A percentile compares a stretch with the other conserved stretches of the same genome.
Conservation (phyloP, 2,888 invertebrate species). For the Seira ritae region DNA sequence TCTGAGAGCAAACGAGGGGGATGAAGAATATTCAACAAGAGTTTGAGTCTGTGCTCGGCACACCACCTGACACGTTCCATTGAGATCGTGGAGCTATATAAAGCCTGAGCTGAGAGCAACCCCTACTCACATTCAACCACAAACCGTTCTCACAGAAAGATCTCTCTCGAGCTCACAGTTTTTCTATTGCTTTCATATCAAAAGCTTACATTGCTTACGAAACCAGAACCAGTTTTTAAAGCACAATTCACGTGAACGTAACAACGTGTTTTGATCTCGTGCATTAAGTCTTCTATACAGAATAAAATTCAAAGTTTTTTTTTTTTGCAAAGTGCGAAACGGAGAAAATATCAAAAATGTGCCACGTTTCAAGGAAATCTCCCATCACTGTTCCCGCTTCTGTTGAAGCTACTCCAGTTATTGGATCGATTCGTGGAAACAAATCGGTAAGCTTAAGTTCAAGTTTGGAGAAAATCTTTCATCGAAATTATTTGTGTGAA, state of each 20-base stretch:
- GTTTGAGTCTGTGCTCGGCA: slow-evolving; percentile 71
- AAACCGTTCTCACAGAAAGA: slow-evolving; percentile 56
- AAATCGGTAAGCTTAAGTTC: slow-evolving; percentile 68
- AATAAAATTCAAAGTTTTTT: slow-evolving; percentile 19
- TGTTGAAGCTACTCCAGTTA: slow-evolving; percentile 57
- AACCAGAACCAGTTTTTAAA: slow-evolving; percentile 24
- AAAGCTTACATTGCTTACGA: slow-evolving; percentile 4
- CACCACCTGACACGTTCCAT: slow-evolving; percentile 73
- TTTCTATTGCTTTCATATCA: slow-evolving; percentile 16
- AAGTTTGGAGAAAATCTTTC: neutral
- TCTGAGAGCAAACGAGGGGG: too few species aligned
- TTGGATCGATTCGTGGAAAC: slow-evolving; percentile 53
- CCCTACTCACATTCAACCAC: slow-evolving; percentile 67
- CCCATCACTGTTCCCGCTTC: slow-evolving; percentile 50
- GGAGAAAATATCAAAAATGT: slow-evolving; percentile 53
- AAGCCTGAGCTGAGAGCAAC: slow-evolving; percentile 54
- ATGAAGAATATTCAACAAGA: slow-evolving; percentile 1
- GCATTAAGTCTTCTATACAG: neutral
- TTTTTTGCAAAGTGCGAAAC: slow-evolving; percentile 34
- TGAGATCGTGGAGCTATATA: slow-evolving; percentile 65
- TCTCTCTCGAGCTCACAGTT: slow-evolving; percentile 56
- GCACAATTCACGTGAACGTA: neutral
- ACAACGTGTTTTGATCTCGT: slow-evolving; percentile 44
- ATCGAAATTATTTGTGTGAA: slow-evolving; percentile 19
- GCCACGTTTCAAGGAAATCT: slow-evolving; percentile 64